Evolutionary conservation across 2,888 invertebrate species (phyloP), one percentile per base, ranked within the genome.

Genomic region (Philereme transversata): DNA sequence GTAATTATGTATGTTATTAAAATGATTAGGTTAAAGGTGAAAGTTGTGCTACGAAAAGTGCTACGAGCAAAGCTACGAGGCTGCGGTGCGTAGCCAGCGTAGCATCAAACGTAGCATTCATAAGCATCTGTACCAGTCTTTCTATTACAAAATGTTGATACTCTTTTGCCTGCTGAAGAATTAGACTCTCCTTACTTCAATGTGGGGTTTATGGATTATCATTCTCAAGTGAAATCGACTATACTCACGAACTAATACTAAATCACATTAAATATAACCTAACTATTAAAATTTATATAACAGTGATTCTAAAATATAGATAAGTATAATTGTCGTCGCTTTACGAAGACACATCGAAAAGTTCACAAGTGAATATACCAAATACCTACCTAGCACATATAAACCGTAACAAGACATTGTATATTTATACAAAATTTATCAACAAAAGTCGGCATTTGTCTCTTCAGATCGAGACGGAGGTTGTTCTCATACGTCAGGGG

Each of bases 271-370:
- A 41, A 58, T 64, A 65, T 58, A 52, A 61, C 67, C 59, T 63
- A 62, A 66, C 56, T 62, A 67, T 64, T 62, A 68, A 58, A 65
- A 70, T 73, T 70, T 70, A 70, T 75, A 81, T 74, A 84, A 84
- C 75, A 83, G 76, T 78, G 72, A 78, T 69, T 82, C 81, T 79
- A 84, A 82, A 84, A 84, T 82, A 85, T 85, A 84, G 78, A 74
- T 76, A 79, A 48, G 48, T 62, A 79, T 78, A 79, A 82, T 68
- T 75, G 76, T 77, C 79, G 68, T 76, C 79, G 73, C 74, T 57
- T 77, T 70, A 74, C 76, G 81, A 82, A 81, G 83, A 82, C 77
- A 80, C 77, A 79, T 83, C 78, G 71, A 86, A 85, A 85, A 84
- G 75, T 78, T 72, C 74, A 67, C 72, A 71, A 75, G 72, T 77